Conservation (phyloP, 1,140 invertebrate genomes). For the Drosophila rufa region DNA sequence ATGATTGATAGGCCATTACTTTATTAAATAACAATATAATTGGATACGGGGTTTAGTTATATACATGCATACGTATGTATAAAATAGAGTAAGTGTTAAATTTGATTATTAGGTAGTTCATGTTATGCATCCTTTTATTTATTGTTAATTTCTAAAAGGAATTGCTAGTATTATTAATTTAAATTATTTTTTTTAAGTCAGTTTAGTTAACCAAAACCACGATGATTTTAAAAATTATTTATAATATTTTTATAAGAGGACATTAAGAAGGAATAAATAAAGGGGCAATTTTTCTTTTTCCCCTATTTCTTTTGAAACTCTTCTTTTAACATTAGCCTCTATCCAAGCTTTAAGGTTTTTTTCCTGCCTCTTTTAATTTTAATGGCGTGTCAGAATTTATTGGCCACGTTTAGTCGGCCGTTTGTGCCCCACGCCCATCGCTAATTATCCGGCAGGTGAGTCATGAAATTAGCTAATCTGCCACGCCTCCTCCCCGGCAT, state of each 20-base stretch:
- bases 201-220: no score
- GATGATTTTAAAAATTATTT: no score
- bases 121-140: background rate
- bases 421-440: slow-evolving; percentile 38
- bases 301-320: background rate
- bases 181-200: no score
- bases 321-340: slow-evolving; percentile 5
- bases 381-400: slow-evolving; percentile 80
- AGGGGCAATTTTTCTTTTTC: background rate
- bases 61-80: no score
- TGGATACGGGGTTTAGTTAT: no score
- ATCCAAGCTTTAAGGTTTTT: background rate
- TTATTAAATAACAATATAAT: background rate
- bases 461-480: slow-evolving; percentile 69
- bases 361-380: slow-evolving; percentile 56
- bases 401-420: slow-evolving; percentile 71
- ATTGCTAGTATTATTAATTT: no score
- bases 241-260: background rate
- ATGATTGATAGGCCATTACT: background rate
- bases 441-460: slow-evolving; percentile 58
- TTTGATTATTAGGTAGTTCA: no score
- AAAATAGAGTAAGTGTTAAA: no score
- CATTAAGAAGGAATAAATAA: no score
- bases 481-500: slow-evolving; percentile 12
- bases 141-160: background rate